Evolutionary conservation across 2,888 invertebrate species (phyloP).

Genomic region (Orthosia gracilis): DNA sequence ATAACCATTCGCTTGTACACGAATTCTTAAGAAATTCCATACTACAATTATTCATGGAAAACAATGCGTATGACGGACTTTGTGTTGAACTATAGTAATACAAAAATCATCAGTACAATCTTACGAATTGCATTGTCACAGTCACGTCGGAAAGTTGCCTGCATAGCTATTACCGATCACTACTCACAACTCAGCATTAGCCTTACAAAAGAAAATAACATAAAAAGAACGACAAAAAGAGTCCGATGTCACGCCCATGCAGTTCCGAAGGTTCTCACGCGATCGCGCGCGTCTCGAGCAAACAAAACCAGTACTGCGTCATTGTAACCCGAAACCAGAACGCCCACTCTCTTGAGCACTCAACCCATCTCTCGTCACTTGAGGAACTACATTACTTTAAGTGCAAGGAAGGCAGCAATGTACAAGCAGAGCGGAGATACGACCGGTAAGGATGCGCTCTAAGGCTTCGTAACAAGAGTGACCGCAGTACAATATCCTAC

Average conservation of each 20-base stretch:
- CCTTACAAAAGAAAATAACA: conserved; percentile 79
- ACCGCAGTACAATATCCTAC: conserved; percentile 75
- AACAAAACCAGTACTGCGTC: conserved; percentile 83
- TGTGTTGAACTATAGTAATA: conserved; percentile 41
- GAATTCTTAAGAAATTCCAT: conserved; percentile 55
- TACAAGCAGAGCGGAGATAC: conserved; percentile 61
- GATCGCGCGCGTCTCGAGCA: conserved; percentile 83
- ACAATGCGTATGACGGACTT: conserved; percentile 49
- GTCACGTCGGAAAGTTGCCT: conserved; percentile 83
- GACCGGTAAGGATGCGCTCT: conserved; percentile 75
- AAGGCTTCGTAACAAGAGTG: conserved; percentile 83
- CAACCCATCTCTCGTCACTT: conserved; percentile 70
- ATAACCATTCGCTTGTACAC: conserved; percentile 52
- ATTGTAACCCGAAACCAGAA: conserved; percentile 79
- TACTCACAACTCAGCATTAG: conserved; percentile 82
- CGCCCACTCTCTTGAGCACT: conserved; percentile 74
- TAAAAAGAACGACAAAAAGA: conserved; percentile 82
- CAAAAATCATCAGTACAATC: conserved; percentile 57
- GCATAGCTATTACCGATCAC: conserved; percentile 82
- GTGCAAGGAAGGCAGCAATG: conserved; percentile 72
- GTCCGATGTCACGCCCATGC: conserved; percentile 90
- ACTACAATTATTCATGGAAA: conserved; percentile 61
- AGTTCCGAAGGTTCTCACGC: conserved; percentile 89
- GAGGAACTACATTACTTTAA: conserved; percentile 46
- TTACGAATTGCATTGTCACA: conserved; percentile 82